phyloP scores from a whole-genome alignment of 1,140 invertebrate genomes.

The Cydia pomonella region DNA sequence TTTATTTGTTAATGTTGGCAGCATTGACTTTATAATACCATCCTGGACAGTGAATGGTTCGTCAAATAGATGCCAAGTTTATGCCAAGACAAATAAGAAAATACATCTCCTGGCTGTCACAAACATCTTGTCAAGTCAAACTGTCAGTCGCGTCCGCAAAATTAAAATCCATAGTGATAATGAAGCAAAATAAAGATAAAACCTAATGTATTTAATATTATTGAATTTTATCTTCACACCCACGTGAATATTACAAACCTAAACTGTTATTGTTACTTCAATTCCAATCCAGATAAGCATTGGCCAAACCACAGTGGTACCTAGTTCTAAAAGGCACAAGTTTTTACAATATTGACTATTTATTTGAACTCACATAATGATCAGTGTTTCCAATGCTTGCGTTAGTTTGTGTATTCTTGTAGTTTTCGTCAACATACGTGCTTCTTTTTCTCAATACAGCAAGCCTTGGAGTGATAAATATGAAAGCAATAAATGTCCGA shows the following conservation, averaged over 20 bases:
- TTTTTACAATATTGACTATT: slow-evolving; percentile 23
- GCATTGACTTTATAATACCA: neutral
- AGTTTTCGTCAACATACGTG: slow-evolving; percentile 54
- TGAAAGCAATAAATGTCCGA: slow-evolving; percentile 76
- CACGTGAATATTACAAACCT: slow-evolving; percentile 54
- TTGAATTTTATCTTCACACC: slow-evolving; percentile 53
- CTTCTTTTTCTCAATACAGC: slow-evolving; percentile 63
- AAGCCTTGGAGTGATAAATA: slow-evolving; percentile 76
- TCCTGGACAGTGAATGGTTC: slow-evolving; percentile 4
- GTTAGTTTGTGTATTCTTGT: slow-evolving; percentile 47
- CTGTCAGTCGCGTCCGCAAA: slow-evolving; percentile 25
- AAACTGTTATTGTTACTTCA: slow-evolving; percentile 53
- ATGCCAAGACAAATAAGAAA: slow-evolving; percentile 1
- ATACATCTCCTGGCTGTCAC: slow-evolving; percentile 2
- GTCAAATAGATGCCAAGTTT: neutral
- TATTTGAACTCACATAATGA: slow-evolving; percentile 37
- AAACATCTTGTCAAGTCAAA: neutral
- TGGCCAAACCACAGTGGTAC: neutral
- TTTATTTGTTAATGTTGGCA: neutral
- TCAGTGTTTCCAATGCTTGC: slow-evolving; percentile 38
- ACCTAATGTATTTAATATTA: slow-evolving; percentile 24
- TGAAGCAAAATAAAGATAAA: slow-evolving; percentile 30
- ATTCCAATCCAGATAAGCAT: slow-evolving; percentile 47
- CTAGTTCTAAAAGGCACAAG: neutral
- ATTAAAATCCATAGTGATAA: slow-evolving; percentile 30